Evolutionary conservation across 2,888 invertebrate species (phyloP).

Genomic region (Spatulosminthurus flaviceps): DNA sequence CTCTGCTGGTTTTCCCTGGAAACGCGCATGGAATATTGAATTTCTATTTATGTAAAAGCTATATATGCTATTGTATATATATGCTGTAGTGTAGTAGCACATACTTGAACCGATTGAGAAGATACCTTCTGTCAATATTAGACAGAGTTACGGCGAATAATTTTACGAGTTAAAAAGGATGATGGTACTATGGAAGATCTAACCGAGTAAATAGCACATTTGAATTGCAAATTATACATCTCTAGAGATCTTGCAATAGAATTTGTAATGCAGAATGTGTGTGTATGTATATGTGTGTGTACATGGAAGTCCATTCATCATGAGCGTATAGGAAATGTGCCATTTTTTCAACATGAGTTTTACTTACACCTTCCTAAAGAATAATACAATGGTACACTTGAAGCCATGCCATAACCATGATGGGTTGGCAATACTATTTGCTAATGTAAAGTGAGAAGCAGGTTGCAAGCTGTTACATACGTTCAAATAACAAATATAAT

Average conservation of each 20-base stretch:
- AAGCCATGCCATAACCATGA: no score
- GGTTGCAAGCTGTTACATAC: background rate
- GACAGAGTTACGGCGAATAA: no score
- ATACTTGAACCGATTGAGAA: background rate
- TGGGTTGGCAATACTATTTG: background rate
- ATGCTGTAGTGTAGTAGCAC: no score
- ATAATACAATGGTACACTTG: no score
- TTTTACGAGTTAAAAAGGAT: background rate
- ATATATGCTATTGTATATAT: no score
- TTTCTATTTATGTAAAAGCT: background rate
- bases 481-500: slow-evolving; percentile 1
- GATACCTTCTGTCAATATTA: background rate
- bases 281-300: no score
- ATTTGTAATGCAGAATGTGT: background rate
- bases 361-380: no score
- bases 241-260: background rate
- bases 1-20: no score
- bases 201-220: background rate
- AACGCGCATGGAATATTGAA: slow-evolving; percentile 9
- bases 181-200: background rate
- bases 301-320: background rate
- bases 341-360: no score
- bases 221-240: background rate
- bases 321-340: no score
- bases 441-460: background rate